Evolutionary conservation across 2,113 vertebrate species (phyloP), one percentile per base, ranked within the genome.

Genomic region (Sander vitreus): DNA sequence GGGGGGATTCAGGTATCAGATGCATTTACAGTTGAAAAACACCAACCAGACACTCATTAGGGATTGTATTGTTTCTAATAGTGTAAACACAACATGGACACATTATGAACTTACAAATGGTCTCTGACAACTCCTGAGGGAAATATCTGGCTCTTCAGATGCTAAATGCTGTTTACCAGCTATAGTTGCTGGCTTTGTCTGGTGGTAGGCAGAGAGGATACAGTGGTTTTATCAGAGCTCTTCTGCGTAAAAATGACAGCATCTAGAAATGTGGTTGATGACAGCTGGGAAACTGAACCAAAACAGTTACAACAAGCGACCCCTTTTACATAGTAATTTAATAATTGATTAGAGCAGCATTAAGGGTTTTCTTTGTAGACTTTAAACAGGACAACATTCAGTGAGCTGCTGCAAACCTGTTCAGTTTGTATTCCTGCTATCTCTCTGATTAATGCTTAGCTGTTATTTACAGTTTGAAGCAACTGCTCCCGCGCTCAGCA

Each of bases 381-480:
- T 18, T 60, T 63, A 43, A 63, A 69, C 12, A 13, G 18, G 7
- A 43, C 45, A 15, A 30, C 36, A 51, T n/a, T 33, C 11, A 25
- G 16, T 39, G 8, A 59, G 74, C 25, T 45, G 23, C 50, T 84
- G 47, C 7, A 23, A 23, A 30, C 55, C 30, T 45, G 27, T 43
- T 64, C 39, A 47, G 16, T 27, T 55, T 59, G 43, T 59, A 51
- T 45, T 21, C 39, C 13, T 13, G n/a, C 2, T 6, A 27, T 77
- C 53, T 73, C 59, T 23, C 19, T 55, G 63, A 45, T 23, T 74
- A 53, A 74, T 77, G 87, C 76, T 60, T 68, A 58, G 58, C 80
- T 87, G 83, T 83, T 79, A 63, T 86, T 88, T 85, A 68, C 82
- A 78, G 66, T 76, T 11, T 19, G 59, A 67, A 80, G 59, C 73